Evolutionary conservation across 1,140 invertebrate species (phyloP), one percentile per base, ranked within the genome.

Genomic region (Solenopsis invicta): DNA sequence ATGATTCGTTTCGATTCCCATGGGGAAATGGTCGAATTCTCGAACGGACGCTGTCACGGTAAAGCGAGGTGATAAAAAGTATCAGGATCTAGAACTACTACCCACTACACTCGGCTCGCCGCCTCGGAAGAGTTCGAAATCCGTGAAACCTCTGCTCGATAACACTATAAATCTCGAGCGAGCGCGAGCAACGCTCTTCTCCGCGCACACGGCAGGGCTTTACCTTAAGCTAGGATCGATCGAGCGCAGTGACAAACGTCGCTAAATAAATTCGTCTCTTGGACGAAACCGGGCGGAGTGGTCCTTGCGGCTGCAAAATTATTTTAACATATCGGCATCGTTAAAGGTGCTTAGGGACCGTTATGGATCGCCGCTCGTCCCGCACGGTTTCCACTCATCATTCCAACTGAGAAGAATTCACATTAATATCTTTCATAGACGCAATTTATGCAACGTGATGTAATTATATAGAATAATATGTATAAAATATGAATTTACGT

Each of bases 121-220:
- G 75, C 85, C 81, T 86, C 86, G 62, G 41, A 69, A 81, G 71
- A 76, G 76, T 86, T 86, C 50, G 82, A 84, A 88, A 88, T 66
- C 89, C 66, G 86, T 87, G 89, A 88, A 91, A 91, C 82, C 89
- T 90, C 76, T 78, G 76, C 82, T 86, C 89, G 89, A 91, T 91
- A 91, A 91, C 86, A 75, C 89, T 78, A 91, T 91, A 91, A 91
- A 91, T 91, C 89, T 81, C 50, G 64, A 62, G 69, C 21, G 16
- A 85, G 75, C 50, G 61, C 72, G 52, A 87, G 41, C 88, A 48
- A 64, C 64, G 62, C 81, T 88, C 82, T 81, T n/a, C 37, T 48
- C 59, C 13, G 29, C 16, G 71, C 21, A 21, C 69, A 61, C 56
- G 61, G 56, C 52, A 85, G 69, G 74, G 66, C 61, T 90, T 90